A percentile compares a stretch with the other conserved stretches of the same genome.
These are phyloP conservation scores for Ctenodactylus gundi DNA, from an alignment of 2,113 vertebrate species.

Conservation along the genomic window DNA sequence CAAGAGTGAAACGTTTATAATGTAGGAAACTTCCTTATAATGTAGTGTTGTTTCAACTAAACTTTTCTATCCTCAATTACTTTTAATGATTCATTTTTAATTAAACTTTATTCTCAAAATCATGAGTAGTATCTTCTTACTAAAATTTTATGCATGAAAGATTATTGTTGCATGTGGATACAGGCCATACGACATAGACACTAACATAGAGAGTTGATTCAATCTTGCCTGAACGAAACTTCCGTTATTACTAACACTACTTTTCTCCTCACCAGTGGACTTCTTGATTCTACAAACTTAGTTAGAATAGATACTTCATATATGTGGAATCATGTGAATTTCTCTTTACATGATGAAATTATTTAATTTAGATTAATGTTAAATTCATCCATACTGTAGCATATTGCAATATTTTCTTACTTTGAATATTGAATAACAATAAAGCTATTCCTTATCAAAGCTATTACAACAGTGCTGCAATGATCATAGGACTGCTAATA, in stretches of 20 bases:
- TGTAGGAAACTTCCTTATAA: neutral
- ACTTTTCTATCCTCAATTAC: neutral
- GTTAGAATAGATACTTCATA: neutral
- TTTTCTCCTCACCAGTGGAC: neutral
- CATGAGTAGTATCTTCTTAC: neutral
- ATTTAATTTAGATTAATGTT: neutral
- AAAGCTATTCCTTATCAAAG: neutral
- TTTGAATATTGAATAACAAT: too few species aligned
- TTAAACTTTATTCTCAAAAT: neutral
- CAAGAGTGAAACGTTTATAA: neutral
- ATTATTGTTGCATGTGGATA: neutral
- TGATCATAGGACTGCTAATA: neutral
- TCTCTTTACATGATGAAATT: neutral
- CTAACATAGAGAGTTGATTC: neutral
- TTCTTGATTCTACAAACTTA: neutral
- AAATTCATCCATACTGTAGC: neutral
- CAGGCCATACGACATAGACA: too few species aligned
- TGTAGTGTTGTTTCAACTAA: too few species aligned
- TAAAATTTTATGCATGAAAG: neutral
- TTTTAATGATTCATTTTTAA: neutral
- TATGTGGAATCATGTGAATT: neutral
- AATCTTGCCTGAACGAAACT: neutral
- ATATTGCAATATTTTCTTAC: neutral
- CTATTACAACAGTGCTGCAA: neutral
- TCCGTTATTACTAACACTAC: too few species aligned